Percentiles rank a stretch among this genome's conserved stretches.
Evolutionary conservation across 2,797 vertebrate genomes (phyloP).

Genomic region (Distichodus sexfasciatus): DNA sequence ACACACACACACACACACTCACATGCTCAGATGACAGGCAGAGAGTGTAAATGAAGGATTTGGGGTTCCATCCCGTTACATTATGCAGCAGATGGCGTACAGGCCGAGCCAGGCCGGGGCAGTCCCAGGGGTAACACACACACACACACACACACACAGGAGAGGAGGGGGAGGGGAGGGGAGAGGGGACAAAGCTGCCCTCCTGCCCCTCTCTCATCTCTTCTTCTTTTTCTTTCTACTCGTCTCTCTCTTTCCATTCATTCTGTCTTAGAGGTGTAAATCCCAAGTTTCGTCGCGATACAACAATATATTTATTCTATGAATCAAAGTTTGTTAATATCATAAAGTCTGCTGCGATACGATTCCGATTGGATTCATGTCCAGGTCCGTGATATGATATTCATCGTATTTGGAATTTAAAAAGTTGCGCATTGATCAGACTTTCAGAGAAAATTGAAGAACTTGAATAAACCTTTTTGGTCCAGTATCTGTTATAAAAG

Average conservation of each 20-base stretch:
- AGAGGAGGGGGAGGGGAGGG: constrained; percentile 50
- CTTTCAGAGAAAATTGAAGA: too few species aligned
- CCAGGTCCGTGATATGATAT: too few species aligned
- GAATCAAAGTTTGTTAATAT: too few species aligned
- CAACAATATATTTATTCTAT: too few species aligned
- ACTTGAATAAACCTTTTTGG: too few species aligned
- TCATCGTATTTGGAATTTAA: too few species aligned
- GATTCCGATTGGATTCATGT: too few species aligned
- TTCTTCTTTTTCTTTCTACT: background rate
- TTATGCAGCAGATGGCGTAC: constrained; percentile 84
- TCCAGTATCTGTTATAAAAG: too few species aligned
- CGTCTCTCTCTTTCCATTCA: constrained; percentile 8
- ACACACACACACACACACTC: constrained; percentile 19
- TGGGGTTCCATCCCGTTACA: constrained; percentile 82
- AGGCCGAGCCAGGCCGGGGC: constrained; percentile 76
- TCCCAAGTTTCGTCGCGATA: too few species aligned
- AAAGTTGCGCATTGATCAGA: too few species aligned
- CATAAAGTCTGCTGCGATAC: too few species aligned
- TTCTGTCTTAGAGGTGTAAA: too few species aligned
- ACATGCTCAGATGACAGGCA: constrained; percentile 71
- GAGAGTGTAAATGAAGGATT: constrained; percentile 82
- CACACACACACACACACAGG: constrained; percentile 37
- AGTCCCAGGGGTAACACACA: constrained; percentile 65
- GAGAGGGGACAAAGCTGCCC: constrained; percentile 42
- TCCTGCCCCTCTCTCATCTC: constrained; percentile 31